These are phyloP conservation scores for Pelobates cultripes DNA, from an alignment of 2,797 vertebrate genomes.

Conservation along the genomic window DNA sequence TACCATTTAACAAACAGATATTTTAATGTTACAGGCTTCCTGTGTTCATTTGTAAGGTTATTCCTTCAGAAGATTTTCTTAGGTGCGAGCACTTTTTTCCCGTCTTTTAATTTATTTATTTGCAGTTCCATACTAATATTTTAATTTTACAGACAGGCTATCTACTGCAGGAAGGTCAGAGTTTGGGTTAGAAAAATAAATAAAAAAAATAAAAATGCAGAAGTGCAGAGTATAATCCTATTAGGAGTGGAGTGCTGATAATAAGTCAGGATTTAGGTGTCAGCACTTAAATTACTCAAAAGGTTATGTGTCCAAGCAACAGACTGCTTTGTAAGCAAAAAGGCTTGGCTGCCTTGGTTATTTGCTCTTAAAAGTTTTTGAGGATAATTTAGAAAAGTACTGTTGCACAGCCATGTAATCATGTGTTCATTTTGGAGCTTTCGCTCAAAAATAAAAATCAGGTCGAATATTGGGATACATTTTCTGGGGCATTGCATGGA, in stretches of 20 bases:
- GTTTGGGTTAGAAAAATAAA: not conserved
- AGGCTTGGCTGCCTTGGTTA: conserved; percentile 42
- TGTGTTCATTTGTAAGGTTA: not conserved
- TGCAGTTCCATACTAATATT: not conserved
- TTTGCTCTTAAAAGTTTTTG: conserved; percentile 47
- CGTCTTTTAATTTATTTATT: no score
- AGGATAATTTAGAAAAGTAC: conserved; percentile 34
- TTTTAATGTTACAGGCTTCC: no score
- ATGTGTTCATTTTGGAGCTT: not conserved
- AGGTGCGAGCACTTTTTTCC: no score
- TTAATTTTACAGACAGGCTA: not conserved
- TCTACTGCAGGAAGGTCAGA: not conserved
- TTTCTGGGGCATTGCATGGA: no score
- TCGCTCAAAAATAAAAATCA: not conserved
- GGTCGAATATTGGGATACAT: no score
- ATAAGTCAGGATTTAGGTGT: conserved; percentile 52
- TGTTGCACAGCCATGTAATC: conserved; percentile 5
- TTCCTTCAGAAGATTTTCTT: not conserved
- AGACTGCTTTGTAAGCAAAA: conserved; percentile 53
- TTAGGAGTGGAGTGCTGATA: conserved; percentile 43
- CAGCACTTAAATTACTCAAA: conserved; percentile 55
- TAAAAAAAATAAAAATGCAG: not conserved
- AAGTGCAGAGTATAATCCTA: conserved; percentile 41
- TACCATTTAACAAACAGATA: no score
- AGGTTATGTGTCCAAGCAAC: conserved; percentile 52